Evolutionary conservation across 64 coral and sea anemone genomes (phyloP).

Genomic region (Exaiptasia diaphana): DNA sequence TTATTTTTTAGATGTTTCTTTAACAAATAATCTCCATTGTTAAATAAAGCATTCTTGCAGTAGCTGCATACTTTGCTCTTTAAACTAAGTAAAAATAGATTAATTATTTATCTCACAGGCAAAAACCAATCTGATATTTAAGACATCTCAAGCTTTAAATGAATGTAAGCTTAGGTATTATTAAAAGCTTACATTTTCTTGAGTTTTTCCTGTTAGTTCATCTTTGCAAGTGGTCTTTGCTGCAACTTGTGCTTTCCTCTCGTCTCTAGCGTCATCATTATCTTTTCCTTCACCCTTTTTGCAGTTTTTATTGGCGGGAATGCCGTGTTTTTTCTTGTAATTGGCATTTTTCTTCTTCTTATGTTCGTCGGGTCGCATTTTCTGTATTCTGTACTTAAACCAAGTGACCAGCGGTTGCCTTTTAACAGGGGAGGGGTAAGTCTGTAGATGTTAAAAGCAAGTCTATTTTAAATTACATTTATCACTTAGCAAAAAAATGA

Average conservation of each 20-base stretch:
- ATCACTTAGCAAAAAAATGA: no score
- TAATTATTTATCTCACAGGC: no score
- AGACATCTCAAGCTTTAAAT: no score
- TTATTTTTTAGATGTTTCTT: no score
- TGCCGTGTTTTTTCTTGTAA: conserved; percentile 96
- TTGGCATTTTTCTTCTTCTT: conserved; percentile 87
- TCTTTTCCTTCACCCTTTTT: conserved; percentile 16
- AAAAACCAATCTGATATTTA: no score
- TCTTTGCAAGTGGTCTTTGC: neutral
- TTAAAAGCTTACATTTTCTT: neutral
- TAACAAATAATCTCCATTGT: no score
- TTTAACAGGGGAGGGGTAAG: neutral
- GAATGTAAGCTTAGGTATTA: neutral
- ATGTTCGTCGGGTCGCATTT: conserved; percentile 93
- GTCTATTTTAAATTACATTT: neutral
- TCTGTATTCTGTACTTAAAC: no score
- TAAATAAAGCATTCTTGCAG: no score
- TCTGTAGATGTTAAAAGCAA: neutral
- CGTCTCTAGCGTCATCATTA: neutral
- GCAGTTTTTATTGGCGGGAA: conserved; percentile 48
- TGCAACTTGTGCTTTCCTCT: neutral
- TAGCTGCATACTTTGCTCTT: no score
- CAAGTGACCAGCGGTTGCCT: neutral
- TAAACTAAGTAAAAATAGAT: no score
- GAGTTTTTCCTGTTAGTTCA: neutral